Evolutionary conservation across 2,797 vertebrate species (phyloP).

Genomic region (Chanos chanos): DNA sequence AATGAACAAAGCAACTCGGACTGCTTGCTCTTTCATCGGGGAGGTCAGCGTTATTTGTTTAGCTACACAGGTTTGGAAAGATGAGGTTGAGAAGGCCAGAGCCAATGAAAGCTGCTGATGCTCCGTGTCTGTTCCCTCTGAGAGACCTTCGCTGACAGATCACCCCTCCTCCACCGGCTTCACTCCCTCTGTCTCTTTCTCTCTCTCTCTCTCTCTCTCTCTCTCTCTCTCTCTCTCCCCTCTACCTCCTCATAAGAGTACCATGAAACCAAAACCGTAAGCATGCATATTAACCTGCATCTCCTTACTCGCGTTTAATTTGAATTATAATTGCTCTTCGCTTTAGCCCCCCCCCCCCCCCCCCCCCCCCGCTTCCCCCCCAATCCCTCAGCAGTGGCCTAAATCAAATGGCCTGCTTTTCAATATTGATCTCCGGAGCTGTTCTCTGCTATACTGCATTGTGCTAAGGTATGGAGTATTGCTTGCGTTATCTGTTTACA

Average conservation of each 20-base stretch:
- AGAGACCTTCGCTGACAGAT: no score
- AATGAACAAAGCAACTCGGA: no score
- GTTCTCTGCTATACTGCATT: slow-evolving; percentile 14
- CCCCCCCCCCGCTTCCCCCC: no score
- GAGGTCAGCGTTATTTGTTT: no score
- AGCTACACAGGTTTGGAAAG: no score
- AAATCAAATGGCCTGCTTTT: slow-evolving; percentile 33
- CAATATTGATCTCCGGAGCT: slow-evolving; percentile 45
- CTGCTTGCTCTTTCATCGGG: no score
- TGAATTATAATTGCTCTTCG: slow-evolving; percentile 44
- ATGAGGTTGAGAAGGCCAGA: no score
- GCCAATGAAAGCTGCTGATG: no score
- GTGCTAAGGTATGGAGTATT: slow-evolving; percentile 18
- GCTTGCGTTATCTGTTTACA: slow-evolving; percentile 41
- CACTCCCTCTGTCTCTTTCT: not conserved
- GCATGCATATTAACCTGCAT: slow-evolving; percentile 12
- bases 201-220: not conserved
- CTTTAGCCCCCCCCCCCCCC: slow-evolving; percentile 29
- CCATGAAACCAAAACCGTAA: slow-evolving; percentile 4
- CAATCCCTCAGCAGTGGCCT: slow-evolving; percentile 19
- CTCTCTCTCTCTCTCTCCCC: not conserved
- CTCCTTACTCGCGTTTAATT: slow-evolving; percentile 39
- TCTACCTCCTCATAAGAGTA: slow-evolving; percentile 2
- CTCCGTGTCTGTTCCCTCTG: no score
- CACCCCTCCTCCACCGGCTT: not conserved